Evolutionary conservation across 1,140 invertebrate species (phyloP).

Genomic region (Drusus annulatus): DNA sequence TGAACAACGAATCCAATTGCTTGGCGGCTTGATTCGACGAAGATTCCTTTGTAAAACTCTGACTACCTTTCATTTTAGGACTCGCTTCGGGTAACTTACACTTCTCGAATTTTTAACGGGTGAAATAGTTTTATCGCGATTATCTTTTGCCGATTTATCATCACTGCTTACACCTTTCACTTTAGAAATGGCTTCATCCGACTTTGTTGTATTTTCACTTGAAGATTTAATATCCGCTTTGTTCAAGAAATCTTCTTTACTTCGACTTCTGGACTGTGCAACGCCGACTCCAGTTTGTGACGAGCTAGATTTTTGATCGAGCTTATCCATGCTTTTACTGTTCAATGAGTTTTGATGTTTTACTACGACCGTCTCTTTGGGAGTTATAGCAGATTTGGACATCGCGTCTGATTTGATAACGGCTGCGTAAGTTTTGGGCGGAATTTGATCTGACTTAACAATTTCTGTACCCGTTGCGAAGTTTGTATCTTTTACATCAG

Average conservation of each 20-base stretch:
- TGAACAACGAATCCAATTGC: background rate
- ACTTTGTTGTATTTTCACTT: background rate
- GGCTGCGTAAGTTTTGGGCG: conserved; percentile 36
- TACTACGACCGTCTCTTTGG: background rate
- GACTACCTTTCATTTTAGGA: background rate
- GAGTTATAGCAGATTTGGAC: background rate
- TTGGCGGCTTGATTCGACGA: background rate
- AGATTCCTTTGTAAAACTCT: background rate
- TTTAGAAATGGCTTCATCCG: background rate
- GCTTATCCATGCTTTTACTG: background rate
- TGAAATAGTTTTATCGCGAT: background rate
- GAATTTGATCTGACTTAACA: conserved; percentile 26
- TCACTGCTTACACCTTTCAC: background rate
- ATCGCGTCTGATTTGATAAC: conserved; percentile 32
- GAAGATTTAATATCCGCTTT: background rate
- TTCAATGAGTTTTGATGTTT: background rate
- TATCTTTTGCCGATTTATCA: background rate
- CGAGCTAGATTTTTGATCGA: background rate
- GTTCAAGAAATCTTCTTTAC: background rate
- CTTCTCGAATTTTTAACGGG: background rate
- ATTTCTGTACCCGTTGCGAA: background rate
- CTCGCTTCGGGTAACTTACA: background rate
- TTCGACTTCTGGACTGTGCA: background rate
- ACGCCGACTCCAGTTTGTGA: background rate
- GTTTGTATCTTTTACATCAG: background rate